Evolutionary conservation across 2,888 invertebrate genomes (phyloP).

Genomic region (Conistra vaccinii): DNA sequence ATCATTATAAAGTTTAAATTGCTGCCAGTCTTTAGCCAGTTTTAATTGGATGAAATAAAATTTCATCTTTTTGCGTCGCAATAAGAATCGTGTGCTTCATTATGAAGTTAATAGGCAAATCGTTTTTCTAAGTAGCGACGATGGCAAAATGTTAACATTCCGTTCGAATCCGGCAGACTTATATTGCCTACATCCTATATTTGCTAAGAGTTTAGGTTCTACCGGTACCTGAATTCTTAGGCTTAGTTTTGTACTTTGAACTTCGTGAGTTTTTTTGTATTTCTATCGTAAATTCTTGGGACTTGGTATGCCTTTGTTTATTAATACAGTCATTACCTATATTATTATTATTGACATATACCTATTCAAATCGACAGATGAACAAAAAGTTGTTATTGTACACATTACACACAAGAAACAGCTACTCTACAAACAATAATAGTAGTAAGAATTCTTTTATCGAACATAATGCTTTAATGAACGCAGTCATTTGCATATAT

Average conservation of each 20-base stretch:
- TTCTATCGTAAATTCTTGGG: background rate
- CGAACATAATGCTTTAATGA: conserved; percentile 35
- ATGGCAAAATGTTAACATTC: conserved; percentile 3
- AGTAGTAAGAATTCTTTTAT: conserved; percentile 16
- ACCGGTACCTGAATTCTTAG: too few species aligned
- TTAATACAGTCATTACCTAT: background rate
- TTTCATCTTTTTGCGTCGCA: too few species aligned
- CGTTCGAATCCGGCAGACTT: background rate
- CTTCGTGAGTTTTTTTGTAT: background rate
- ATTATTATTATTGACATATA: conserved; percentile 1
- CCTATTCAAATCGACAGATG: background rate
- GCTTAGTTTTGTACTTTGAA: background rate
- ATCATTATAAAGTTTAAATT: background rate
- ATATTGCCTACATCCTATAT: background rate
- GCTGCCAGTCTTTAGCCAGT: background rate
- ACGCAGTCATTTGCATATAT: conserved; percentile 32
- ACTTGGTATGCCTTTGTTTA: background rate
- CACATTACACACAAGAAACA: background rate
- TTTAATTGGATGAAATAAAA: conserved; percentile 2
- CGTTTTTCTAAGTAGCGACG: background rate
- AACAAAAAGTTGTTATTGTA: conserved; percentile 8
- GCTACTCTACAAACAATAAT: conserved; percentile 18
- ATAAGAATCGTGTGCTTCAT: background rate
- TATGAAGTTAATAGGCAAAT: conserved; percentile 4
- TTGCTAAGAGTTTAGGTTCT: background rate